Evolutionary conservation across 2,888 invertebrate species (phyloP), one percentile per base, ranked within the genome.

Genomic region (Hoplodrina blanda): DNA sequence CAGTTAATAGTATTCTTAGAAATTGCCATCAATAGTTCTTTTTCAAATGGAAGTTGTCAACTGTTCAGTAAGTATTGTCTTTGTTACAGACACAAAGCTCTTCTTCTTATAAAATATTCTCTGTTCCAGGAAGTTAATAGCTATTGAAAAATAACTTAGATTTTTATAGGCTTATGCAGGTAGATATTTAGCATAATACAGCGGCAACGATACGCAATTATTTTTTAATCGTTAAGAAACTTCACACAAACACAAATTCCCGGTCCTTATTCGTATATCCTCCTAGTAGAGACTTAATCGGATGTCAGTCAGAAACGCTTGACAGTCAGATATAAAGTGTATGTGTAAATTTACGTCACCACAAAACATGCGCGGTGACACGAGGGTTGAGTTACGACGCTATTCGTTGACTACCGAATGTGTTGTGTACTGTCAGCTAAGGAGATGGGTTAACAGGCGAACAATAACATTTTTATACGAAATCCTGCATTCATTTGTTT

Each of bases 301-400:
- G 63, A 78, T 81, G 72, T 57, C 78, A 78, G 54, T 62, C 69
- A 62, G 44, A 7, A 5, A 4, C 54, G 25, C 30, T 13, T 54
- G 80, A 73, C 72, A 70, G 61, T 64, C 57, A 25, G 64, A 63
- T 78, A 64, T 41, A 41, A 41, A 41, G 41, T 41, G 41, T 41
- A 17, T 46, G 15, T 11, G 46, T 46, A 46, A 46, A 46, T 81
- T 59, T 71, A 59, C 62, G 50, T 64, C 61, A 46, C 72, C 77
- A 33, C 82, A 78, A 77, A 57, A 56, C 33, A 53, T 5, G 46
- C 44, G 15, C 19, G 33, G 63, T 46, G 62, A 81, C 69, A 37
- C 30, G 54, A 6, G 50, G 59, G 54, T 50, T 81, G 63, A 77
- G 41, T 78, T 57, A 81, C 60, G 44, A 52, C 50, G 10, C 50